phyloP scores from a whole-genome alignment of 1,140 invertebrate species.

The Pollicipes pollicipes region DNA sequence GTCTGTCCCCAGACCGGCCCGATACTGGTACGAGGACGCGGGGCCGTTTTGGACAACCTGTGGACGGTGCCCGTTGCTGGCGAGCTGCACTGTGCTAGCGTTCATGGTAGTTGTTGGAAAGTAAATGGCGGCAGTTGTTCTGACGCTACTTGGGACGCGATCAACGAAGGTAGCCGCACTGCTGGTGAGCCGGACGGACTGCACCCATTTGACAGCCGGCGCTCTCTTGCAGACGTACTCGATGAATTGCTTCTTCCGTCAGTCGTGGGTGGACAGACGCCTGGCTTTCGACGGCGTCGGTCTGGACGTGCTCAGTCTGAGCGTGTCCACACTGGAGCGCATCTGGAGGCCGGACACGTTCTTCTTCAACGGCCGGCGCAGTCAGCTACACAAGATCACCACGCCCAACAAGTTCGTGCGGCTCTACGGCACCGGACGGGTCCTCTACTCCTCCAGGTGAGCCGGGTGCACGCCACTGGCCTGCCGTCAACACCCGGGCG shows the following conservation, averaged over 20 bases:
- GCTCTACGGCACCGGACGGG: slow-evolving; percentile 71
- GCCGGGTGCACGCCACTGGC: too few relatives aligned
- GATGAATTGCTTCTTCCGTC: slow-evolving; percentile 92
- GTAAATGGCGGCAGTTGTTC: too few relatives aligned
- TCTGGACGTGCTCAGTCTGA: slow-evolving; percentile 54
- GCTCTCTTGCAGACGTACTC: slow-evolving; percentile 70
- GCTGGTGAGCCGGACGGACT: not conserved
- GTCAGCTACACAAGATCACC: slow-evolving; percentile 87
- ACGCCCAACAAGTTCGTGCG: slow-evolving; percentile 83
- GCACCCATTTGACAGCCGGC: slow-evolving; percentile 19
- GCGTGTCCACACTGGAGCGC: slow-evolving; percentile 75
- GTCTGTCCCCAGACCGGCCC: too few relatives aligned
- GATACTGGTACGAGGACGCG: too few relatives aligned
- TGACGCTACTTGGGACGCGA: too few relatives aligned
- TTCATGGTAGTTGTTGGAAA: too few relatives aligned
- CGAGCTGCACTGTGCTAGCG: too few relatives aligned
- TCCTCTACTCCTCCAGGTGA: slow-evolving; percentile 87
- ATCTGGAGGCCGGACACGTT: slow-evolving; percentile 94
- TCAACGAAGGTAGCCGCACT: too few relatives aligned
- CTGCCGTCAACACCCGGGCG: too few relatives aligned
- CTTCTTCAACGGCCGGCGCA: slow-evolving; percentile 78
- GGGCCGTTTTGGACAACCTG: too few relatives aligned
- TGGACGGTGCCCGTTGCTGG: too few relatives aligned
- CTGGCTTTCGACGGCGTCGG: slow-evolving; percentile 50
- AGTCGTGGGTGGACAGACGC: slow-evolving; percentile 64